These are phyloP conservation scores for Ramphastos sulfuratus DNA, from an alignment of 2,113 vertebrate genomes.

Conservation along the genomic window DNA sequence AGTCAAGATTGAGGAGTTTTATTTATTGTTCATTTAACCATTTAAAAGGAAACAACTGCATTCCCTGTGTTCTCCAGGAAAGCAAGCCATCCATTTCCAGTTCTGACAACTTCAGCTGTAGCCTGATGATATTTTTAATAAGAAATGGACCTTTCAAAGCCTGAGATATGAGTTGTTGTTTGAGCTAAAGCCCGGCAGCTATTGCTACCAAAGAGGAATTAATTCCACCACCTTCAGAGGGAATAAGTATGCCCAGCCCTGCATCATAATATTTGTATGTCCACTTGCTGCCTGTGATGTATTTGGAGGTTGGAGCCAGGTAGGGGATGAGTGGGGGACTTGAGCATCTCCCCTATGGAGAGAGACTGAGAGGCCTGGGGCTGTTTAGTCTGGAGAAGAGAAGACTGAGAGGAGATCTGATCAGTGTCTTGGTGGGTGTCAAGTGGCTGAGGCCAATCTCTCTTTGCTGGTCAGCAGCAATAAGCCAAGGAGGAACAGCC, in stretches of 20 bases:
- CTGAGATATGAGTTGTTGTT: background rate
- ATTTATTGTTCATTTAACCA: background rate
- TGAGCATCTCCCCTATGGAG: too few species aligned
- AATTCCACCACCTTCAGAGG: background rate
- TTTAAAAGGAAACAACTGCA: background rate
- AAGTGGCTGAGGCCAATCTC: too few species aligned
- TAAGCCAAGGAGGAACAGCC: too few species aligned
- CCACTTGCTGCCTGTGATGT: background rate
- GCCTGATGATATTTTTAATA: background rate
- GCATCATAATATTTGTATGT: too few species aligned
- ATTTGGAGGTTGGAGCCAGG: too few species aligned
- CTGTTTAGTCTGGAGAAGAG: too few species aligned
- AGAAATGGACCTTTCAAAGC: constrained; percentile 16
- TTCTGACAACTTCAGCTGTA: background rate
- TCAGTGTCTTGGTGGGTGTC: too few species aligned
- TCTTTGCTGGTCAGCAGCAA: too few species aligned
- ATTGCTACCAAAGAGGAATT: background rate
- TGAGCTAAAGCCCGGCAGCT: background rate
- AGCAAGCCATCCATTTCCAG: background rate
- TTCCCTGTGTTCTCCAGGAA: background rate
- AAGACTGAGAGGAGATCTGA: too few species aligned
- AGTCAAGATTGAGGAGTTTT: background rate
- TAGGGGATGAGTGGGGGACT: too few species aligned
- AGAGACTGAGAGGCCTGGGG: too few species aligned
- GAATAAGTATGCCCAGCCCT: background rate